These are phyloP conservation scores for Microctonus brassicae DNA, from an alignment of 2,888 invertebrate genomes.

Conservation along the genomic window DNA sequence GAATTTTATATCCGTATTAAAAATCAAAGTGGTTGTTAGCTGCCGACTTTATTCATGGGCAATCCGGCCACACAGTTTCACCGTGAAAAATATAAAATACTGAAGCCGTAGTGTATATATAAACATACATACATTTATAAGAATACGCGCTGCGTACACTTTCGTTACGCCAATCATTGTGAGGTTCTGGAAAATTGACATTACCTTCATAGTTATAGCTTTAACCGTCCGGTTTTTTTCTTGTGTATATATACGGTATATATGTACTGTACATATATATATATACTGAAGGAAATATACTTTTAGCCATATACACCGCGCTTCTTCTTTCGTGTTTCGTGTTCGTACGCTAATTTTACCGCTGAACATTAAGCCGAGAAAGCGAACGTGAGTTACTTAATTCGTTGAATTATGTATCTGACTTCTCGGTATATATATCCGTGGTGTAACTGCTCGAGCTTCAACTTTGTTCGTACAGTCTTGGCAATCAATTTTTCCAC, in stretches of 20 bases:
- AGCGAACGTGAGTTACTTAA: constrained; percentile 40
- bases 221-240: constrained; percentile 4
- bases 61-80: neutral
- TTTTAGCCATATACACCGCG: neutral
- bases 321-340: constrained; percentile 16
- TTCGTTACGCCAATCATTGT: constrained; percentile 51
- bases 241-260: neutral
- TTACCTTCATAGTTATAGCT: constrained; percentile 41
- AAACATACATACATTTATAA: constrained; percentile 2
- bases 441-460: constrained; percentile 3
- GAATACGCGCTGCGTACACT: constrained; percentile 34
- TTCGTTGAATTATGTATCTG: constrained; percentile 45
- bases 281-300: neutral
- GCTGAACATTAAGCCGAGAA: constrained; percentile 37
- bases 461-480: constrained; percentile 20
- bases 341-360: constrained; percentile 41
- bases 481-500: constrained; percentile 23
- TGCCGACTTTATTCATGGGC: neutral
- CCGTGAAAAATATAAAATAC: constrained; percentile 4
- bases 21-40: neutral
- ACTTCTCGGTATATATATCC: constrained; percentile 16
- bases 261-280: neutral
- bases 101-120: constrained; percentile 7
- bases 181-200: constrained; percentile 48
- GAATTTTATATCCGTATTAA: constrained; percentile 1